Percentiles rank a stretch among this genome's conserved stretches.
Conservation (phyloP, 2,113 vertebrate genomes). For the Limnothrissa miodon region DNA sequence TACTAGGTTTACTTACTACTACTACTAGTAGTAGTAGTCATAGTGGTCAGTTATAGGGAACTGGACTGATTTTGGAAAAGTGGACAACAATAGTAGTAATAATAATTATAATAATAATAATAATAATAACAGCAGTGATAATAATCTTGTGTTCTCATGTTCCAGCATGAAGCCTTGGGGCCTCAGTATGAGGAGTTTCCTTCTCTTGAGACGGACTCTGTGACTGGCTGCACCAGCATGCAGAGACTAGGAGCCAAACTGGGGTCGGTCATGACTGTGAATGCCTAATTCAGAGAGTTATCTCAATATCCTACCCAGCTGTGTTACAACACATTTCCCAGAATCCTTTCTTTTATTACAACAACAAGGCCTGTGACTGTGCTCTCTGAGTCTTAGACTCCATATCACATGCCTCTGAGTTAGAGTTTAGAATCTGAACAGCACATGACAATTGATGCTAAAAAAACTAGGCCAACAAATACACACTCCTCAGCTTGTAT, state of each 20-base stretch:
- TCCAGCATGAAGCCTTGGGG: slow-evolving; percentile 81
- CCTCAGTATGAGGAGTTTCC: slow-evolving; percentile 89
- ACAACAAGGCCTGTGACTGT: too few relatives aligned
- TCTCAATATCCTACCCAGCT: background rate
- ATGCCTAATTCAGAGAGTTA: background rate
- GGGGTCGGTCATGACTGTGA: slow-evolving; percentile 74
- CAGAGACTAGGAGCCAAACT: slow-evolving; percentile 92
- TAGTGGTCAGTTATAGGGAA: too few relatives aligned
- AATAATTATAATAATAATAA: background rate
- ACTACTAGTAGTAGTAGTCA: too few relatives aligned
- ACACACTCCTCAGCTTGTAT: background rate
- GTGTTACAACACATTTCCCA: background rate
- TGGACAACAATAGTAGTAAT: too few relatives aligned
- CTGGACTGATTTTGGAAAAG: too few relatives aligned
- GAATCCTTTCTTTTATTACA: too few relatives aligned
- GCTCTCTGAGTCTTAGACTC: too few relatives aligned
- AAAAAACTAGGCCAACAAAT: background rate
- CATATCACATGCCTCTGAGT: too few relatives aligned
- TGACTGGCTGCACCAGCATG: slow-evolving; percentile 85
- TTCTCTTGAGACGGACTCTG: slow-evolving; percentile 81
- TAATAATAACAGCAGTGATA: background rate
- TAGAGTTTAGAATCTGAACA: too few relatives aligned
- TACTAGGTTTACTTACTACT: too few relatives aligned
- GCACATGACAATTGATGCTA: too few relatives aligned
- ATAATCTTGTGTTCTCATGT: slow-evolving; percentile 40